Percentiles rank a stretch among this genome's conserved stretches.
Evolutionary conservation across 2,113 vertebrate species (phyloP).

Genomic region (Tiliqua scincoides): DNA sequence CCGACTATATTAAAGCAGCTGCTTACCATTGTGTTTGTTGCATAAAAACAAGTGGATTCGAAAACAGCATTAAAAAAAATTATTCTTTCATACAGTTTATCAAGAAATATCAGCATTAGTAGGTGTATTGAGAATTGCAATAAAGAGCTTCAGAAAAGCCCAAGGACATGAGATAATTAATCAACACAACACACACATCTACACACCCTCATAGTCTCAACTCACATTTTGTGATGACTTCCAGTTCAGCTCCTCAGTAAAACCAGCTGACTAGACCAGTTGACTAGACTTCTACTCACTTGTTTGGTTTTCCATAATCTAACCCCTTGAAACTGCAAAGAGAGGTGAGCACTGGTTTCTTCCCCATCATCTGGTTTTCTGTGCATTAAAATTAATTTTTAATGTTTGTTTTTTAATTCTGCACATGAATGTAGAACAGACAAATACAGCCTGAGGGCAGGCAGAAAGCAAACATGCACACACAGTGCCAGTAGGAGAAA

Average conservation of each 20-base stretch:
- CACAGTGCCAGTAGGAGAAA: neutral
- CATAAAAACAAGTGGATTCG: fast-evolving
- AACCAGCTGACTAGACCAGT: too few relatives aligned
- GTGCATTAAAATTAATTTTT: too few relatives aligned
- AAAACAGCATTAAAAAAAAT: neutral
- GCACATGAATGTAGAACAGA: too few relatives aligned
- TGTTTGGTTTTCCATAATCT: too few relatives aligned
- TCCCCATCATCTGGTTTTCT: too few relatives aligned
- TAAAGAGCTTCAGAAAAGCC: neutral
- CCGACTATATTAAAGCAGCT: constrained; percentile 36
- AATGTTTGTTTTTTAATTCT: too few relatives aligned
- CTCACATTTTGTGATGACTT: neutral
- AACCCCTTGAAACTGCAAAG: too few relatives aligned
- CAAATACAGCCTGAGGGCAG: neutral
- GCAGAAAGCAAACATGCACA: neutral
- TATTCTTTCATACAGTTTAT: neutral
- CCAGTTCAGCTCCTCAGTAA: neutral
- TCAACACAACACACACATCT: neutral
- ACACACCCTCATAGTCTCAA: neutral
- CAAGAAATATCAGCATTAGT: neutral
- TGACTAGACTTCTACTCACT: too few relatives aligned
- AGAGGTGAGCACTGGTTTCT: too few relatives aligned
- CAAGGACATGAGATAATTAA: neutral
- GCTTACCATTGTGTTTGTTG: neutral
- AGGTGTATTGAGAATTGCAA: neutral